These are phyloP conservation scores for Sturnus vulgaris DNA, from an alignment of 2,113 vertebrate genomes.

Conservation along the genomic window DNA sequence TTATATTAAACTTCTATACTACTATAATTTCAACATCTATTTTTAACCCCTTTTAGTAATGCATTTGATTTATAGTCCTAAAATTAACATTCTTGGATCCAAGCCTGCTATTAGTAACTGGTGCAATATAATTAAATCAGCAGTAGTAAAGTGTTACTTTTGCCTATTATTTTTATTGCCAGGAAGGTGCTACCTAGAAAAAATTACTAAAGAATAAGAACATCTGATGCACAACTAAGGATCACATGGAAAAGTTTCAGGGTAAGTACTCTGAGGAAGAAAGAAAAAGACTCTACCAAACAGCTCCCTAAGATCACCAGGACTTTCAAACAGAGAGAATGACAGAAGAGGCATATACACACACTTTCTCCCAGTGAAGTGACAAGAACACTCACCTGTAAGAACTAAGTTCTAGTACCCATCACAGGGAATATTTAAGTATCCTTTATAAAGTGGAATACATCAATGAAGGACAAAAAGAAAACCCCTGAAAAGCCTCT, in stretches of 20 bases:
- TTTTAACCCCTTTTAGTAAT: background rate
- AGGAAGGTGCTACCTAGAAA: background rate
- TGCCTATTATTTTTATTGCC: background rate
- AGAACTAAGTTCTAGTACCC: background rate
- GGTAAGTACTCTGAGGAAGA: background rate
- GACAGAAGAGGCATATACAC: background rate
- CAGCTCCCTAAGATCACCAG: background rate
- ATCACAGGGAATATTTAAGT: background rate
- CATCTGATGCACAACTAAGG: background rate
- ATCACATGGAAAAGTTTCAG: background rate
- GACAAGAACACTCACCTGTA: background rate
- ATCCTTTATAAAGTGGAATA: background rate
- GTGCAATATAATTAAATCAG: background rate
- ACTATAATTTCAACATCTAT: background rate
- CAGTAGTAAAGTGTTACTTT: background rate
- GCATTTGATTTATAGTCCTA: background rate
- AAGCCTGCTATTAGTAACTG: background rate
- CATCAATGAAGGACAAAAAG: background rate
- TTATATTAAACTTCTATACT: background rate
- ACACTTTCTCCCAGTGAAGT: background rate
- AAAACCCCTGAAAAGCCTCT: background rate
- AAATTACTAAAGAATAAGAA: background rate
- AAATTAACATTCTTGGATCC: background rate
- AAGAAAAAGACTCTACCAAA: background rate
- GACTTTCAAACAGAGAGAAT: background rate